Conservation (phyloP, 2,888 invertebrate genomes). For the Scotopteryx bipunctaria region DNA sequence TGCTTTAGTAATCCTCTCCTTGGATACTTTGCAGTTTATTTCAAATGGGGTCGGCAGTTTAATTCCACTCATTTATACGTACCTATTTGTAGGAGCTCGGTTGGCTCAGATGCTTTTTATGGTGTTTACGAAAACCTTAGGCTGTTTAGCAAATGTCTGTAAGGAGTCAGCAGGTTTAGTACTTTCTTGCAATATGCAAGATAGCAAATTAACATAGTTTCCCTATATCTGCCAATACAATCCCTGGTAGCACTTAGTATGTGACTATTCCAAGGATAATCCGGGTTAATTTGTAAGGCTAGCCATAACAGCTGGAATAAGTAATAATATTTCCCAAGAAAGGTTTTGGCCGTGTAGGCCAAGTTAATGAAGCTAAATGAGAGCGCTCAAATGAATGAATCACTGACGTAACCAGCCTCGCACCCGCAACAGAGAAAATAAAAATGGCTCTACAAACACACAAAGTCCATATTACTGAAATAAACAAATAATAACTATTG, state of each 20-base stretch:
- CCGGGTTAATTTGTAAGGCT: not conserved
- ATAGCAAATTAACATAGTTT: not conserved
- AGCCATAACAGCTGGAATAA: not conserved
- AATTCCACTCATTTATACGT: slow-evolving; percentile 20
- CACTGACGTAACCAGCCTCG: slow-evolving; percentile 24
- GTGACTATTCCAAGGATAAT: not conserved
- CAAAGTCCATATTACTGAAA: not conserved
- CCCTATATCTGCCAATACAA: not conserved
- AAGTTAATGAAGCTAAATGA: slow-evolving; percentile 45
- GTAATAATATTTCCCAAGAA: slow-evolving; percentile 16
- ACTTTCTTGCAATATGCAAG: not conserved
- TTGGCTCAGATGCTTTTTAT: slow-evolving; percentile 9
- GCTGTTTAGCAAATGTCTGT: not conserved
- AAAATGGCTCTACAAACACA: not conserved
- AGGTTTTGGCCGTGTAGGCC: slow-evolving; percentile 36
- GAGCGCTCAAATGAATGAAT: slow-evolving; percentile 44
- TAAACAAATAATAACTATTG: too few species aligned
- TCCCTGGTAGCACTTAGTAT: not conserved
- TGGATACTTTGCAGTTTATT: slow-evolving; percentile 21
- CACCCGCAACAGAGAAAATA: not conserved
- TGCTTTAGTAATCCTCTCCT: slow-evolving; percentile 17
- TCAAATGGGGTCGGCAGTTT: slow-evolving; percentile 22
- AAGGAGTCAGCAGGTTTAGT: not conserved
- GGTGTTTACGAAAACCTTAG: not conserved
- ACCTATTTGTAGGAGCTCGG: slow-evolving; percentile 9